These are phyloP conservation scores for Neoniphon sammara DNA, from an alignment of 2,797 vertebrate genomes.

Conservation along the genomic window DNA sequence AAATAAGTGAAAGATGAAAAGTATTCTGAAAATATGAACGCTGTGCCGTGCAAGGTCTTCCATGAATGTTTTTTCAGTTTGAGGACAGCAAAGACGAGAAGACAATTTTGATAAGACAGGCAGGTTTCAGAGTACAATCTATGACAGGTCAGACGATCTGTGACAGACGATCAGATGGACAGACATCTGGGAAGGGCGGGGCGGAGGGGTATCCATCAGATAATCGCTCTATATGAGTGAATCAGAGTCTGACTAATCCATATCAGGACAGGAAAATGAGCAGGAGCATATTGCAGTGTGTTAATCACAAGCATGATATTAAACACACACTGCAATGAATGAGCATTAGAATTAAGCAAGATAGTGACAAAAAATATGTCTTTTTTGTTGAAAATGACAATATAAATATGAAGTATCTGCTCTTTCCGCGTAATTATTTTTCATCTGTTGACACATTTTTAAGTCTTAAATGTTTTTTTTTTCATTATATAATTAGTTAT, in stretches of 20 bases:
- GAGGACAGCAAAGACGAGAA: not conserved
- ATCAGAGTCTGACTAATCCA: constrained; percentile 1
- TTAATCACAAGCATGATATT: not conserved
- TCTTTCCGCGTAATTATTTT: not conserved
- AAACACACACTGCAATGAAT: constrained; percentile 4
- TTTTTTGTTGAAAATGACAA: constrained; percentile 3
- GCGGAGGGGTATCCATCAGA: constrained; percentile 18
- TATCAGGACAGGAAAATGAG: not conserved
- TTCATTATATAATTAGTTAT: too few relatives aligned
- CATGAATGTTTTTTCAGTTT: not conserved
- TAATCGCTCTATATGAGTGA: constrained; percentile 1
- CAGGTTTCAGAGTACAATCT: not conserved
- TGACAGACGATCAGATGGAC: constrained; percentile 1
- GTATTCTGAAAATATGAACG: not conserved
- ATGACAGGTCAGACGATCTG: constrained; percentile 2
- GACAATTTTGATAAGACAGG: constrained; percentile 4
- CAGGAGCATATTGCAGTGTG: not conserved
- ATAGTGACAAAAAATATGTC: constrained; percentile 8
- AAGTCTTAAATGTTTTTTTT: too few relatives aligned
- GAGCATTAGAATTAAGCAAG: constrained; percentile 16
- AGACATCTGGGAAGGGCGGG: constrained; percentile 30
- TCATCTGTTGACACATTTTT: not conserved
- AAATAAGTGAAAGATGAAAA: constrained; percentile 12
- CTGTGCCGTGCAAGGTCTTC: not conserved
- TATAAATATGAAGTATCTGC: too few relatives aligned